Evolutionary conservation across 2,888 invertebrate species (phyloP), one percentile per base, ranked within the genome.

Genomic region (Pyralis farinalis): DNA sequence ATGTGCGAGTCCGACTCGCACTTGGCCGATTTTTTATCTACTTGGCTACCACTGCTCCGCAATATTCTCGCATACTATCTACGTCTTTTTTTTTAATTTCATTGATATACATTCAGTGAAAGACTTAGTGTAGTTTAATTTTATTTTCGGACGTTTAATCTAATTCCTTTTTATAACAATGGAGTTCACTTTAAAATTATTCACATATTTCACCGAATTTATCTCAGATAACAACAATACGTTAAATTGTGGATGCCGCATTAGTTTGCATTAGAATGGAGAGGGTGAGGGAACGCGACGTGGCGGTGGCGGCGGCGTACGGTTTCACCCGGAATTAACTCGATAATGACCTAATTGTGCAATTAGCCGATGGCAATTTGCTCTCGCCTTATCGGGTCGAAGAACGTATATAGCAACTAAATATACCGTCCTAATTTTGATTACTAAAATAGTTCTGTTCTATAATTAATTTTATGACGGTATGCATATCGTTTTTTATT

Each of bases 341-440:
- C 71, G 81, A 78, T 86, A 83, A 87, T 85, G 69, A 71, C 69
- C 71, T 86, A 86, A 87, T 84, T 81, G 81, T 75, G 69, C 82
- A 83, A 85, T 85, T 83, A 86, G 69, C 70, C 60, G 70, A 68
- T 63, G 71, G 62, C 74, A 78, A 82, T 79, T 86, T 77, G 66
- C 71, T 73, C 63, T 72, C 55, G 55, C 61, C 63, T 77, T 76
- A 74, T 71, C 67, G 65, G 28, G 59, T 60, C 51, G 48, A 59
- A 55, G 57, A 63, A 58, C 38, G 38, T 27, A 12, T 22, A 30
- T 46, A 36, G 32, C 42, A 46, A 43, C 36, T 44, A 47, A 12
- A 34, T 20, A 8, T 20, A 33, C 3, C 9, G 10, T 3, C 1
- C n/a, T 32, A 22, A 11, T 38, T 29, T 25, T 5, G 12, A 25